Conservation (phyloP, 2,888 invertebrate genomes). For the Archips xylosteana region DNA sequence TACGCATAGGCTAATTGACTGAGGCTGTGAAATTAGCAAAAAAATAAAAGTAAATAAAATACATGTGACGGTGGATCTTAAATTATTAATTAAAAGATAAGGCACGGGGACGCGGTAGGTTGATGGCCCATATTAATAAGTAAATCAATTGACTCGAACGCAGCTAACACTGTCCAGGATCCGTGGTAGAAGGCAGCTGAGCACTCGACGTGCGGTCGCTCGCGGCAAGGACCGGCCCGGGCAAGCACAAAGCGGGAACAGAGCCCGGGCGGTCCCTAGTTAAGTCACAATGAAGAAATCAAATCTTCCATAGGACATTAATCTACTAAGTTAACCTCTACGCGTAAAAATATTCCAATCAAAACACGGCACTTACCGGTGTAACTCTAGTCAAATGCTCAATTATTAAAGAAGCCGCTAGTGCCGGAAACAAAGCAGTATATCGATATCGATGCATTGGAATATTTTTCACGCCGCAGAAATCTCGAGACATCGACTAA, state of each 20-base stretch:
- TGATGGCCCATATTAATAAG: constrained; percentile 81
- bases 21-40: constrained; percentile 86
- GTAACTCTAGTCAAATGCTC: constrained; percentile 71
- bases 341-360: constrained; percentile 69
- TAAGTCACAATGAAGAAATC: constrained; percentile 76
- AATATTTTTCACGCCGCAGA: constrained; percentile 68
- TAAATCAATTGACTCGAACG: constrained; percentile 76
- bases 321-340: constrained; percentile 75
- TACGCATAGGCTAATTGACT: constrained; percentile 86
- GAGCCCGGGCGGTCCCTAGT: constrained; percentile 75
- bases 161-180: constrained; percentile 70
- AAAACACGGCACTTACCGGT: constrained; percentile 53
- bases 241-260: constrained; percentile 71
- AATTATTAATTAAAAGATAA: constrained; percentile 68
- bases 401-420: constrained; percentile 64
- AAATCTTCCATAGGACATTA: constrained; percentile 83
- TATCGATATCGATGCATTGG: constrained; percentile 50
- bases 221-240: constrained; percentile 54
- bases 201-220: constrained; percentile 64
- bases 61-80: constrained; percentile 78
- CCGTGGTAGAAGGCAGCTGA: constrained; percentile 65
- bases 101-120: constrained; percentile 69
- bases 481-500: constrained; percentile 82
- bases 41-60: constrained; percentile 68
- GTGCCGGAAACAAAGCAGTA: constrained; percentile 53